Conservation (phyloP, 2,888 invertebrate species). For the Pedicia rivosa region DNA sequence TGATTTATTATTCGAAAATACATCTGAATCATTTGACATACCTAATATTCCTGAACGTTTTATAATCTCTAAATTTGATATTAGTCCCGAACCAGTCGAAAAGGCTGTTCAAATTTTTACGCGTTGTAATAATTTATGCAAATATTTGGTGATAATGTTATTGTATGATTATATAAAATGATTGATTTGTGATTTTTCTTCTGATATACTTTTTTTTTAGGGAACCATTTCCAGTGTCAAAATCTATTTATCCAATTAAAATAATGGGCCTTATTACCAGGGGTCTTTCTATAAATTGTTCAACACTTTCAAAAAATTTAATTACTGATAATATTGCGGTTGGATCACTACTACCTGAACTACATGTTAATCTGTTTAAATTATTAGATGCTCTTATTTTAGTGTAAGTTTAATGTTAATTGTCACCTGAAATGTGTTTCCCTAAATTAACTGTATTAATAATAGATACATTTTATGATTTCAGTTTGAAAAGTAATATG, state of each 20-base stretch:
- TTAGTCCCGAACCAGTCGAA: slow-evolving; percentile 17
- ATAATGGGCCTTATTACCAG: slow-evolving; percentile 19
- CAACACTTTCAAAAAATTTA: slow-evolving; percentile 16
- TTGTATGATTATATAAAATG: slow-evolving; percentile 2
- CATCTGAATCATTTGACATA: slow-evolving; percentile 17
- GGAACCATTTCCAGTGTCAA: slow-evolving; percentile 22
- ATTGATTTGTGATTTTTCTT: neutral
- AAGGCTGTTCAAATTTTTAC: slow-evolving; percentile 16
- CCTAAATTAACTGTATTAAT: no score
- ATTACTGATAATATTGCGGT: slow-evolving; percentile 20
- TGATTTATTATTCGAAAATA: slow-evolving; percentile 17
- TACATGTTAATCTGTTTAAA: slow-evolving; percentile 18
- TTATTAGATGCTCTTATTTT: slow-evolving; percentile 17
- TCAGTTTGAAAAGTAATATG: no score
- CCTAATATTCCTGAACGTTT: slow-evolving; percentile 11
- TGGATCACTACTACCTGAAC: slow-evolving; percentile 17
- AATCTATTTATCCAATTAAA: slow-evolving; percentile 18
- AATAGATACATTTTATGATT: no score
- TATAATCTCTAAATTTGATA: slow-evolving; percentile 10
- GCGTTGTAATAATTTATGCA: slow-evolving; percentile 17
- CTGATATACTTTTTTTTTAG: slow-evolving; percentile 11
- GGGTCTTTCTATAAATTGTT: slow-evolving; percentile 19
- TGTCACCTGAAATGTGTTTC: no score
- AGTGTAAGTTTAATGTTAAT: slow-evolving; percentile 16
- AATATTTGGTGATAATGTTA: slow-evolving; percentile 13